Evolutionary conservation across 2,797 vertebrate genomes (phyloP), one percentile per base, ranked within the genome.

Genomic region (Pipistrellus kuhlii): DNA sequence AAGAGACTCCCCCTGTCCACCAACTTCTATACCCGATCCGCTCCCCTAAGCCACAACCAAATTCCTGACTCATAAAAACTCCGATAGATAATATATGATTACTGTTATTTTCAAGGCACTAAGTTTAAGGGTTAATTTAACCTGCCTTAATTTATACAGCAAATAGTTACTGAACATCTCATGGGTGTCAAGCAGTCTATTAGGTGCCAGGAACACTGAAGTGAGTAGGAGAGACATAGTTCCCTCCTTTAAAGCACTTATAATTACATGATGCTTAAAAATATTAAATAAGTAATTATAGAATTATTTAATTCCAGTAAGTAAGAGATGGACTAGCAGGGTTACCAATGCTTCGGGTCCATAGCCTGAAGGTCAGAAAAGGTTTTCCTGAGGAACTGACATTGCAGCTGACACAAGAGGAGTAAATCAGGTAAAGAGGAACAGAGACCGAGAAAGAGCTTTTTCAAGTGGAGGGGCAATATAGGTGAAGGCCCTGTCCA

Each of bases 141-240:
- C 75, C 21, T 83, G 66, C 13, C 5, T 75, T 86, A 73, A 69
- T 69, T 84, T 53, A 64, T 48, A 44, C 2, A 35, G 55, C 53
- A 89, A 86, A 51, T 88, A 82, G 53, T 77, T 88, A 64, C n/a
- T 83, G 30, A 77, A 30, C 41, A 75, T 75, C 77, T 83, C 41
- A 21, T 76, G 27, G 44, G 6, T 92, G 71, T 89, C 21, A 44
- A 44, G n/a, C 11, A 66, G 44, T 51, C 76, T 69, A 5, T 57
- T n/a, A 80, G 64, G 57, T 78, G 18, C 21, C 27, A 53, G 25
- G 23, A 46, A 35, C 27, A n/a, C 30, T 55, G 20, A 84, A 75
- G 17, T 18, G 30, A 77, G 64, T 38, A 66, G 68, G 73, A 14
- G 48, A 95, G 51, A 73, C 8, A 62, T 20, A 75, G 32, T 72